These are phyloP conservation scores for Scaptomyza montana DNA, from an alignment of 1,140 invertebrate species.

Conservation along the genomic window DNA sequence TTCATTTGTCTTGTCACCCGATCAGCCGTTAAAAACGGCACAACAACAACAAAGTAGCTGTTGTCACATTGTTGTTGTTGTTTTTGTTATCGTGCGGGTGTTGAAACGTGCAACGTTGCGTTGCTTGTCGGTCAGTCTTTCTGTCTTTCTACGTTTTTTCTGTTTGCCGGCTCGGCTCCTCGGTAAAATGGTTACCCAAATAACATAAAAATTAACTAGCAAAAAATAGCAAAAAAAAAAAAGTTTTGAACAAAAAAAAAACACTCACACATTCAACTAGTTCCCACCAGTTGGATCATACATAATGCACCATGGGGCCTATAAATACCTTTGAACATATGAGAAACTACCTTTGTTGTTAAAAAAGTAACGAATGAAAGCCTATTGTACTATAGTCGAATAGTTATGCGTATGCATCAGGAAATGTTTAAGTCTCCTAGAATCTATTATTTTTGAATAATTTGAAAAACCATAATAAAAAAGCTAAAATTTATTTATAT, in stretches of 20 bases:
- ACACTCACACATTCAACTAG: neutral
- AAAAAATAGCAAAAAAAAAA: neutral
- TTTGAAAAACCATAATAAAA: neutral
- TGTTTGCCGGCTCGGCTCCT: slow-evolving; percentile 10
- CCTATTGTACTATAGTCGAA: neutral
- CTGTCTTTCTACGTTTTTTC: slow-evolving; percentile 21
- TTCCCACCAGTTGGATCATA: slow-evolving; percentile 15
- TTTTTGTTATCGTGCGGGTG: slow-evolving; percentile 59
- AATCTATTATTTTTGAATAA: neutral
- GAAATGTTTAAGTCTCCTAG: neutral
- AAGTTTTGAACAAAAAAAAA: neutral
- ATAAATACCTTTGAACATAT: slow-evolving; percentile 19
- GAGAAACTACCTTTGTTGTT: slow-evolving; percentile 25
- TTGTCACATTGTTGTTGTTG: slow-evolving; percentile 46
- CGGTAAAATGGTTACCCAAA: neutral
- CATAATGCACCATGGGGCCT: neutral
- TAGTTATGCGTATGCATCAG: neutral
- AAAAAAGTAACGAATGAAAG: neutral
- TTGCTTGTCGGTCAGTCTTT: slow-evolving; percentile 26
- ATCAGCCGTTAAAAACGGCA: slow-evolving; percentile 34
- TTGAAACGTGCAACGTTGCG: slow-evolving; percentile 58
- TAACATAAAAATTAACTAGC: neutral
- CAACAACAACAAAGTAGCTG: slow-evolving; percentile 30
- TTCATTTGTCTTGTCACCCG: slow-evolving; percentile 45
- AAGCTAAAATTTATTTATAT: neutral